Percentiles rank a stretch among this genome's conserved stretches.
phyloP scores from a whole-genome alignment of 2,113 vertebrate genomes.

The Lates calcarifer region DNA sequence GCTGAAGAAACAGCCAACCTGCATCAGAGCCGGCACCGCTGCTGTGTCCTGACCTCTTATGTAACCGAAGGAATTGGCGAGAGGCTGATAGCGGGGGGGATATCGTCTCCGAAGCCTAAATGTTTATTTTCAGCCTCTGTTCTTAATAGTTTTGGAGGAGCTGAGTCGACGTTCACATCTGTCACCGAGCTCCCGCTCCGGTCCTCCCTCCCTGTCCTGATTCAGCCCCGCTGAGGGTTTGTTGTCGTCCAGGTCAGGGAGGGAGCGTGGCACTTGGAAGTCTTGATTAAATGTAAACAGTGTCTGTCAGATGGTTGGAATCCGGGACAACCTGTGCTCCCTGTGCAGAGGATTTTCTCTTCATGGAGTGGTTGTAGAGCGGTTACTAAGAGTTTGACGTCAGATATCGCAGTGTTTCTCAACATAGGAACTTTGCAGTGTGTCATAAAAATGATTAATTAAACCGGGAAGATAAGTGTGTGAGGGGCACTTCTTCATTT shows the following conservation, averaged over 20 bases:
- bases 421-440: not conserved
- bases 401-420: not conserved
- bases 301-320: not conserved
- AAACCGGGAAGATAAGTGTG: not conserved
- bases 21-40: constrained; percentile 32
- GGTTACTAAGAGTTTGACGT: not conserved
- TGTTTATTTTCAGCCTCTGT: constrained; percentile 73
- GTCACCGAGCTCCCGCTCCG: constrained; percentile 20
- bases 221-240: constrained; percentile 18
- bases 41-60: constrained; percentile 57
- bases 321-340: not conserved
- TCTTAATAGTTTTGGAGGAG: constrained; percentile 49
- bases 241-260: constrained; percentile 26
- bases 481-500: not conserved
- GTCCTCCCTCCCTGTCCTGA: constrained; percentile 8
- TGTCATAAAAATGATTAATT: not conserved
- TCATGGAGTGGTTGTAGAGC: not conserved
- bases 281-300: constrained; percentile 70
- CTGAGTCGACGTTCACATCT: constrained; percentile 60
- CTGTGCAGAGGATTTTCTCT: constrained; percentile 11
- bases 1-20: constrained; percentile 36
- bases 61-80: constrained; percentile 55
- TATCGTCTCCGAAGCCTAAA: constrained; percentile 53
- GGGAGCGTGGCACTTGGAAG: constrained; percentile 15
- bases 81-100: constrained; percentile 46